phyloP scores from a whole-genome alignment of 2,113 vertebrate genomes.

The Sylvilagus bachmani region DNA sequence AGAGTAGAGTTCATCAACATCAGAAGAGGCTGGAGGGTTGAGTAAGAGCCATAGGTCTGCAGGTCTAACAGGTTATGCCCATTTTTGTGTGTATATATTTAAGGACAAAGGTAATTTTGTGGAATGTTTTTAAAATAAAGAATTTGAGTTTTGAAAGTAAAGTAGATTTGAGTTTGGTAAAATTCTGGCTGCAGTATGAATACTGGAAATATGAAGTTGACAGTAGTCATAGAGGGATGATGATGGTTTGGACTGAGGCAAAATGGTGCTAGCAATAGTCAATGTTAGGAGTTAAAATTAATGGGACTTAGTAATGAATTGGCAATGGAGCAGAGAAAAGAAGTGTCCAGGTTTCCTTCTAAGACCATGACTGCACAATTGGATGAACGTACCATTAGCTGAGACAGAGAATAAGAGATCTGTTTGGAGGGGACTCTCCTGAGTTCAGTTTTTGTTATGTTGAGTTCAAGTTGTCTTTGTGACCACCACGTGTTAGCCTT shows the following conservation, averaged over 20 bases:
- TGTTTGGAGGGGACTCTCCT: not conserved
- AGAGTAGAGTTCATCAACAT: not conserved
- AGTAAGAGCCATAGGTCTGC: not conserved
- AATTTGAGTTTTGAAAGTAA: conserved; percentile 1
- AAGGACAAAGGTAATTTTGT: not conserved
- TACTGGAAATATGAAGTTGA: not conserved
- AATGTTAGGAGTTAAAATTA: conserved; percentile 2
- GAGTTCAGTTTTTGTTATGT: conserved; percentile 15
- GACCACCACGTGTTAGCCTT: not conserved
- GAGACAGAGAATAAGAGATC: not conserved
- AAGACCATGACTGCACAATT: not conserved
- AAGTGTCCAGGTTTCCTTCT: not conserved
- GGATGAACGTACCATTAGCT: not conserved
- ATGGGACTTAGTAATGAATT: not conserved
- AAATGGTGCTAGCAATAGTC: not conserved
- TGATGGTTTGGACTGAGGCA: not conserved
- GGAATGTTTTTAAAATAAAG: not conserved
- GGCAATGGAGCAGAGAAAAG: not conserved
- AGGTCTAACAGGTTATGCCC: not conserved
- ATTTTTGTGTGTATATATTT: not conserved
- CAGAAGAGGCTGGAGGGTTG: not conserved
- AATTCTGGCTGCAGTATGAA: not conserved
- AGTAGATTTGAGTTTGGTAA: conserved; percentile 10
- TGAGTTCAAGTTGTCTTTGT: not conserved
- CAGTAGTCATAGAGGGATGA: not conserved